Base-by-base conservation (phyloP, 2,797 vertebrate species). In the Enteromius mattozi region DNA sequence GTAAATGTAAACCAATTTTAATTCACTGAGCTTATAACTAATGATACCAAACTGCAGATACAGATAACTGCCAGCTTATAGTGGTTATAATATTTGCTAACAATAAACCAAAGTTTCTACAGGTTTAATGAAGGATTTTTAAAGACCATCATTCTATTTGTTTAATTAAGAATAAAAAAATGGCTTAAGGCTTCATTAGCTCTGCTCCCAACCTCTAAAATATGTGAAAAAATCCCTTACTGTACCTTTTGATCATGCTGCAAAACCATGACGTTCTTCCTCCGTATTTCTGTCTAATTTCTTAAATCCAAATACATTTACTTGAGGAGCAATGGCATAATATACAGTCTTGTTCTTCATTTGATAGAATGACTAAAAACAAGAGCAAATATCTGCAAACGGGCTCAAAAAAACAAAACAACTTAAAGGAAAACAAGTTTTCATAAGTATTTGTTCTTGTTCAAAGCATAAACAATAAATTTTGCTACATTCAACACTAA, bases 1-100 rank as follows among this genome's bases (percentile, higher is more conserved):
- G 19, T 65, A 42, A 30, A 65, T 45, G 70, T 82, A 82, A 82
- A 82, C 56, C 14, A 2, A 27, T 74, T 45, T 40, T 10, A 54
- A 51, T 54, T 80, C 33, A 54, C 30, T 17, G 21, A 80, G 40
- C 54, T 63, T 81, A 63, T 49, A 68, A 63, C 16, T 76, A 19
- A 37, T 14, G 0, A 9, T 40, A 83, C 35, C 61, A 77, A 77
- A 68, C 45, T 54, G 40, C 27, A 72, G 19, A 74, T 30, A 61
- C 33, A 35, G 4, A 65, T 24, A 61, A 42, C 10, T 7, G 8
- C 19, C 54, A 49, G 24, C 8, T 24, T 65, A 51, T 65, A 82
- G 61, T 77, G 49, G 74, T 78, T 70, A 65, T 33, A 21, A 82
- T 47, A 63, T 33, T 13, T 35, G 30, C 17, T 54, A 30, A 65